phyloP scores from a whole-genome alignment of 2,888 invertebrate species.

The Heteromurus nitidus region DNA sequence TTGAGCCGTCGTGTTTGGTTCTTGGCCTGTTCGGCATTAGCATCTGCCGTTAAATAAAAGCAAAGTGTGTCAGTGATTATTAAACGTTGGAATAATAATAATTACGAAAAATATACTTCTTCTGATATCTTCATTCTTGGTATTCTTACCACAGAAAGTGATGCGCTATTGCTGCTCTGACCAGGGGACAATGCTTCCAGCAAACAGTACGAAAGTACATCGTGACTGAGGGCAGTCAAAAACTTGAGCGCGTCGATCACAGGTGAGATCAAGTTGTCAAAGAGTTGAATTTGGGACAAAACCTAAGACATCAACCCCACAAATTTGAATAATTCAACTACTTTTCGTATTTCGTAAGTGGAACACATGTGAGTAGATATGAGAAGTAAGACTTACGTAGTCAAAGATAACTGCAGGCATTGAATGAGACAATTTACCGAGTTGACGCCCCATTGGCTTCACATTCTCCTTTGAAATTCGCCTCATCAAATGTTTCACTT shows the following conservation, averaged over 20 bases:
- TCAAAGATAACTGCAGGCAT: slow-evolving; percentile 97
- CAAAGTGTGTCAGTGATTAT: neutral
- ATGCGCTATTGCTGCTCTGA: slow-evolving; percentile 60
- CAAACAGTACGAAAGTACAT: slow-evolving; percentile 95
- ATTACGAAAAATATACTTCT: neutral
- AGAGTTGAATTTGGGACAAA: slow-evolving; percentile 89
- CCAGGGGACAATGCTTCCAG: slow-evolving; percentile 88
- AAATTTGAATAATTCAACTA: too few relatives aligned
- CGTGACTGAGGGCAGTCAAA: slow-evolving; percentile 94
- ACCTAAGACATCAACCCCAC: slow-evolving; percentile 76
- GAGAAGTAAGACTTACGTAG: slow-evolving; percentile 88
- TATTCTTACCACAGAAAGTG: slow-evolving; percentile 51
- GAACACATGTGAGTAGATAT: too few relatives aligned
- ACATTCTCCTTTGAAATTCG: slow-evolving; percentile 98
- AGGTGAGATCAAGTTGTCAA: slow-evolving; percentile 95
- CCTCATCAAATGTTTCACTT: slow-evolving; percentile 97
- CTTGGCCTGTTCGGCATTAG: slow-evolving; percentile 72
- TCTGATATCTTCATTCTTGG: too few relatives aligned
- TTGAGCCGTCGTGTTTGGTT: slow-evolving; percentile 92
- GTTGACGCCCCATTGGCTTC: slow-evolving; percentile 94
- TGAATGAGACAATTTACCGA: slow-evolving; percentile 97
- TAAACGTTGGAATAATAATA: neutral
- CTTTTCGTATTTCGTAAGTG: too few relatives aligned
- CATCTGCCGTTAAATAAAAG: slow-evolving; percentile 65
- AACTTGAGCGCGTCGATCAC: slow-evolving; percentile 99